A percentile compares a stretch with the other conserved stretches of the same genome.
Conservation (phyloP, 2,797 vertebrate species). For the Lophotriccus pileatus region DNA sequence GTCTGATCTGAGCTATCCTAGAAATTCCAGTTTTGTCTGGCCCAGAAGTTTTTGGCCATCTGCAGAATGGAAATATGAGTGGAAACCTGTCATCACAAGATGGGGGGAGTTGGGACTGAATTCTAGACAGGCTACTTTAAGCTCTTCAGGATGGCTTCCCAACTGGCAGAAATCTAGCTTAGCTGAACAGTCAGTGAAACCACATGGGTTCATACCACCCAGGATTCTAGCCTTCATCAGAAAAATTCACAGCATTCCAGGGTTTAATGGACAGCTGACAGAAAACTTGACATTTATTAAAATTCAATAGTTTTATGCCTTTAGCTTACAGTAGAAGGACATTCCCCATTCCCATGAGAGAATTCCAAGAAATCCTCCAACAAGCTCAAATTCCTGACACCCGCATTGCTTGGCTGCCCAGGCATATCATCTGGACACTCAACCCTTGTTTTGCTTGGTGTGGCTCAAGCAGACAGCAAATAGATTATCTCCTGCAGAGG, state of each 20-base stretch:
- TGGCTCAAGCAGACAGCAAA: neutral
- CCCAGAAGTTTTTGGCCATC: neutral
- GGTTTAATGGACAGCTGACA: neutral
- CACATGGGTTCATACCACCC: neutral
- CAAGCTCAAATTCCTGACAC: neutral
- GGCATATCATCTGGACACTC: neutral
- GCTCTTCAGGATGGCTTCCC: neutral
- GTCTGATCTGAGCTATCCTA: neutral
- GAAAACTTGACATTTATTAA: neutral
- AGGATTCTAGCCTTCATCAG: neutral
- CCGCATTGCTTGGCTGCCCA: neutral
- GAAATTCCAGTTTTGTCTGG: constrained; percentile 38
- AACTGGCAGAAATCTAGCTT: neutral
- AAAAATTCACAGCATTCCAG: neutral
- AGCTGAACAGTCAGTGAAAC: neutral
- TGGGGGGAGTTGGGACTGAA: neutral
- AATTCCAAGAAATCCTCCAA: neutral
- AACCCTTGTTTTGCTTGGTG: neutral
- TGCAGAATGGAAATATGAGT: constrained; percentile 20
- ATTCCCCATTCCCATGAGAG: neutral
- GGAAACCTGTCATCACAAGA: constrained; percentile 13
- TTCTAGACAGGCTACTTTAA: constrained; percentile 14
- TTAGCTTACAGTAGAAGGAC: neutral
- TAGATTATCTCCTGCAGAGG: neutral
- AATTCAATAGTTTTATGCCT: neutral